Percentiles rank a stretch among this genome's conserved stretches.
Evolutionary conservation across 2,113 vertebrate genomes (phyloP).

Genomic region (Pterophyllum scalare): DNA sequence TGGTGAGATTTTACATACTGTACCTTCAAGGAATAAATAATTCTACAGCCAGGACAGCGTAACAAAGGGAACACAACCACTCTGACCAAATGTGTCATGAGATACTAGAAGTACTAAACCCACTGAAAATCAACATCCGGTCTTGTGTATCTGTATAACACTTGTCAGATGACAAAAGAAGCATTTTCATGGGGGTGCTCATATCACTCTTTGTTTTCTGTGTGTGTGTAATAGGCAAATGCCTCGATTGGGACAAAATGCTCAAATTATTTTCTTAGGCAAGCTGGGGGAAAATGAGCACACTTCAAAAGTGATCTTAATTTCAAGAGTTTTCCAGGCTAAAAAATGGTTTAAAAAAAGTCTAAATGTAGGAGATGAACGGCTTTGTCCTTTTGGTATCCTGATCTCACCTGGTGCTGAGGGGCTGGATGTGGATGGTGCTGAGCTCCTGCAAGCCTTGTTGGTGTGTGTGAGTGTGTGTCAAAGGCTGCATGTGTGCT

Average conservation of each 20-base stretch:
- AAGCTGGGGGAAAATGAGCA: not conserved
- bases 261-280: not conserved
- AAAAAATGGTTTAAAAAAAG: not conserved
- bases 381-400: not conserved
- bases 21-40: not conserved
- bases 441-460: constrained; percentile 97
- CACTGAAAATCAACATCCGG: not conserved
- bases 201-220: not conserved
- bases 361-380: not conserved
- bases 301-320: not conserved
- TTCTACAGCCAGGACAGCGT: not conserved
- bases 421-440: constrained; percentile 96
- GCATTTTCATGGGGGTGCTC: not conserved
- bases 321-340: not conserved
- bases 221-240: not conserved
- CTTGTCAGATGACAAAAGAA: not conserved
- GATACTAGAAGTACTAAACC: not conserved
- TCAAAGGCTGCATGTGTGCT: constrained; percentile 88
- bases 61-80: not conserved
- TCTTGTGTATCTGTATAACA: not conserved
- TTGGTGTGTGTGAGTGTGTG: constrained; percentile 85
- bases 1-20: too few relatives aligned
- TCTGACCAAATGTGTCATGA: not conserved
- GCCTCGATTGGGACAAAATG: not conserved
- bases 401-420: constrained; percentile 88